Evolutionary conservation across 2,113 vertebrate species (phyloP), one percentile per base, ranked within the genome.

Genomic region (Naja naja): DNA sequence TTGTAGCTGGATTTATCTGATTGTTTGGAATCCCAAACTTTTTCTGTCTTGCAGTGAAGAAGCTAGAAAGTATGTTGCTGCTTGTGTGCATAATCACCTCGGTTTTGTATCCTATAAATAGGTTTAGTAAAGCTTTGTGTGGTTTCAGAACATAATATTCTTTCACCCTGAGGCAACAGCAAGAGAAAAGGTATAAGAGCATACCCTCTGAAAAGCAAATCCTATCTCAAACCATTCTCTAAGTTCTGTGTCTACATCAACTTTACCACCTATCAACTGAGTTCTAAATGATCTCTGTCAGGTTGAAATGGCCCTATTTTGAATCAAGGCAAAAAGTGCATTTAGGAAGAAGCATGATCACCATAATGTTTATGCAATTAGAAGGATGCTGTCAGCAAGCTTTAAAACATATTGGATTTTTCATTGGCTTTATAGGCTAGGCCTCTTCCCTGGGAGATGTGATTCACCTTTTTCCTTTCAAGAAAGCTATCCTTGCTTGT

Each of bases 401-500:
- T 74, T 74, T 18, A 74, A 74, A 74, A 74, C 69, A 74, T 20
- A 7, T 25, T 55, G 52, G 8, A 86, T 86, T 91, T 91, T 27
- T 47, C 52, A 93, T 56, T 60, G 92, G 89, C 74, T 52, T 49
- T 11, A 3, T 16, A 91, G 69, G 90, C 87, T 0, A 1, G 93
- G 86, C 94, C 56, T 23, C 3, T 43, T 47, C 52, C 91, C 85
- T 11, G 39, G 43, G 20, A 90, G 56, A 0, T 0, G 85, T 55
- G 43, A 88, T 69, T 9, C 22, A n/a, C 20, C 52, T 89, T 90
- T 88, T 56, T 7, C 12, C 58, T 85, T 8, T 86, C 49, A 92
- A 81, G 91, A 93, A 94, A 74, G 56, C 87, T 34, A 30, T 56
- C 6, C 18, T 53, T 88, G 91, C 11, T 47, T 86, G 91, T 12